A percentile compares a stretch with the other conserved stretches of the same genome.
Evolutionary conservation across 35 echinoderm and acorn worm genomes (phyloP).

Genomic region (Apostichopus parvimensis): DNA sequence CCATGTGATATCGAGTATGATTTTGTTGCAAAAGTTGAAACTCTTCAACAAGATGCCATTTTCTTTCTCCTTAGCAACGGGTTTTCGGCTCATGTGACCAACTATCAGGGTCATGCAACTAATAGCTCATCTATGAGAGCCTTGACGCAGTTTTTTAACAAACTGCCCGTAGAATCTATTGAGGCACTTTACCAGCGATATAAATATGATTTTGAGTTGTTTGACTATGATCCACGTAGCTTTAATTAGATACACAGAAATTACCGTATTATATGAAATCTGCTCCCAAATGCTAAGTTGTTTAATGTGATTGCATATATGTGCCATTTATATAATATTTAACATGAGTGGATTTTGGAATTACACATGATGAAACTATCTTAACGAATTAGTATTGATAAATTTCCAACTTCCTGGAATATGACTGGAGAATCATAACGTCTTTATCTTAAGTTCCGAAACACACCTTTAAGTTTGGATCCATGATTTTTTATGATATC

Average conservation of each 20-base stretch:
- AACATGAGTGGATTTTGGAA: no score
- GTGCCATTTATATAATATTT: no score
- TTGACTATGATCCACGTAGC: conserved; percentile 21
- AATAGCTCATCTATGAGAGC: conserved; percentile 25
- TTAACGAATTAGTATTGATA: no score
- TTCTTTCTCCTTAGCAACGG: conserved; percentile 30
- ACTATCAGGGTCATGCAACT: conserved; percentile 1
- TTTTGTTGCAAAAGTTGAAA: conserved; percentile 71
- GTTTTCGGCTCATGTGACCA: neutral
- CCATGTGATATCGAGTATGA: conserved; percentile 75
- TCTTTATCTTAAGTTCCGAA: no score
- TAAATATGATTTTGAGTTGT: conserved; percentile 44
- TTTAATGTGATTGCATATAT: no score
- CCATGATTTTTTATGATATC: no score
- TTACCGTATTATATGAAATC: neutral
- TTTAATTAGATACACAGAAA: neutral
- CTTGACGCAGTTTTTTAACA: neutral
- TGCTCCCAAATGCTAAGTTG: no score
- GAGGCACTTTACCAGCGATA: conserved; percentile 40
- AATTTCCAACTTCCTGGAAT: no score
- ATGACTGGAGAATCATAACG: no score
- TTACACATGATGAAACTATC: no score
- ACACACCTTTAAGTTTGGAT: no score
- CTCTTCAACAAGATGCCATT: conserved; percentile 47
- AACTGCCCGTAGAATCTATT: conserved; percentile 12